phyloP scores from a whole-genome alignment of 1,140 invertebrate genomes.

The Diachasmimorpha longicaudata region DNA sequence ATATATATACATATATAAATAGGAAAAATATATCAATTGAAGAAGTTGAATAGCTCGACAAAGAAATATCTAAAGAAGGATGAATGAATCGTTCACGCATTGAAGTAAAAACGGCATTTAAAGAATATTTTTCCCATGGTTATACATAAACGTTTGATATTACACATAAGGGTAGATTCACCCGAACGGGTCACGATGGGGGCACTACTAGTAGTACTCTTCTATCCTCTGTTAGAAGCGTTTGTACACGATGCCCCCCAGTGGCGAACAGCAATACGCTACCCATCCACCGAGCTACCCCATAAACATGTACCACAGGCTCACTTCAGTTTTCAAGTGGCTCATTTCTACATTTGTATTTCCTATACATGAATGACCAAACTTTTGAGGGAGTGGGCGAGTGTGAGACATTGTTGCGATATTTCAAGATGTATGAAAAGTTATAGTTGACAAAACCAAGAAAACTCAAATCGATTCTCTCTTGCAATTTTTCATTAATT shows the following conservation, averaged over 20 bases:
- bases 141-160: constrained; percentile 2
- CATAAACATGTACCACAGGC: neutral
- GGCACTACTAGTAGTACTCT: neutral
- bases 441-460: too few relatives aligned
- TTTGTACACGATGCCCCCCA: neutral
- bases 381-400: neutral
- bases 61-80: neutral
- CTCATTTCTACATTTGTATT: neutral
- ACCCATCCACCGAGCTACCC: neutral
- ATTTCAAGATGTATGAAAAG: too few relatives aligned
- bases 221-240: neutral
- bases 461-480: too few relatives aligned
- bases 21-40: neutral
- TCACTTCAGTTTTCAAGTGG: neutral
- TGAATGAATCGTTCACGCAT: neutral
- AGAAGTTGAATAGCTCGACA: neutral
- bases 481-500: too few relatives aligned
- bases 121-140: constrained; percentile 8
- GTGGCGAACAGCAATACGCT: neutral
- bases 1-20: too few relatives aligned
- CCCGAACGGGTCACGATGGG: neutral
- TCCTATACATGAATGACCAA: neutral
- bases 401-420: neutral
- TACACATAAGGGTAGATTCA: constrained; percentile 1
- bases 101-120: neutral